These are phyloP conservation scores for Oscheius sp. DNA, from an alignment of 1,140 invertebrate species.

Conservation along the genomic window DNA sequence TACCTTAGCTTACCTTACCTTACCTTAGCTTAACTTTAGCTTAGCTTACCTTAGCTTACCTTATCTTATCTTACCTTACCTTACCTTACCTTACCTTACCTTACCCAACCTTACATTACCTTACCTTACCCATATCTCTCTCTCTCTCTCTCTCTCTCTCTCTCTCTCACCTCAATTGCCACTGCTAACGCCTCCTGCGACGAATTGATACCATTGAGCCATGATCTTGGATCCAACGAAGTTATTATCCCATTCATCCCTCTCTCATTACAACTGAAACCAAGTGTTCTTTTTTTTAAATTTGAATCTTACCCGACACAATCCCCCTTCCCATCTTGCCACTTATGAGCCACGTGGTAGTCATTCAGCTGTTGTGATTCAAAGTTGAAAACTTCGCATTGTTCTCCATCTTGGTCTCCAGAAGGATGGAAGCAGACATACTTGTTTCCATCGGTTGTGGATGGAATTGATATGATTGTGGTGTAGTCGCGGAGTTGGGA, in stretches of 20 bases:
- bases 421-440: conserved; percentile 50
- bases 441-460: conserved; percentile 26
- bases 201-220: background rate
- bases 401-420: conserved; percentile 40
- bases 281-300: background rate
- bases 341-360: conserved; percentile 31
- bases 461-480: conserved; percentile 32
- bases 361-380: conserved; percentile 36
- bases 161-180: background rate
- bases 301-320: conserved; percentile 17
- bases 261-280: background rate
- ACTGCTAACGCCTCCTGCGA: background rate
- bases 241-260: background rate
- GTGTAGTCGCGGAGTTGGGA: conserved; percentile 17
- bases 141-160: no score
- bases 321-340: conserved; percentile 37
- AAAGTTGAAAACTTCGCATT: conserved; percentile 44
- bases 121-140: no score
- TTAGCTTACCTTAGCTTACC: no score
- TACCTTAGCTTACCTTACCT: no score
- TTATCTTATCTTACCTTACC: no score
- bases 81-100: no score
- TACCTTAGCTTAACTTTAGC: no score
- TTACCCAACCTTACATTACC: no score
- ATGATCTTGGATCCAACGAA: background rate